These are phyloP conservation scores for Horisme vitalbata DNA, from an alignment of 2,888 invertebrate genomes.

Conservation along the genomic window DNA sequence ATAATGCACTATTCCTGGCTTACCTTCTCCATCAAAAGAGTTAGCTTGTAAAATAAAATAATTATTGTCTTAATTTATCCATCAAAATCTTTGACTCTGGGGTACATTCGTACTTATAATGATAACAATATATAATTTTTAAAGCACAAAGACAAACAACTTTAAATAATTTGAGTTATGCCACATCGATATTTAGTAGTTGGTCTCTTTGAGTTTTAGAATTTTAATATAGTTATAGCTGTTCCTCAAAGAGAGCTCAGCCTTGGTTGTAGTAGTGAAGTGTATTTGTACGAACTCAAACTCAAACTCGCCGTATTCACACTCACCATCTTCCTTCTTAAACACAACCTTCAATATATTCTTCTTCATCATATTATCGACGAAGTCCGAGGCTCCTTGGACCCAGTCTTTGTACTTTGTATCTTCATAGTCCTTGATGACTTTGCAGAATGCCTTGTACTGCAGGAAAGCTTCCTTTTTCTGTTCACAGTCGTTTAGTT, in stretches of 20 bases:
- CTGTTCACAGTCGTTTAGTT: conserved; percentile 87
- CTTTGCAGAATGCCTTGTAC: conserved; percentile 89
- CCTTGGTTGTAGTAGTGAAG: too few relatives aligned
- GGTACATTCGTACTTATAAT: background rate
- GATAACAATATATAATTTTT: conserved; percentile 13
- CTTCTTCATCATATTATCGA: conserved; percentile 87
- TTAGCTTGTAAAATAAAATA: conserved; percentile 31
- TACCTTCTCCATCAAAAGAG: conserved; percentile 44
- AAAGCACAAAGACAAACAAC: too few relatives aligned
- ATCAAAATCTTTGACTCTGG: background rate
- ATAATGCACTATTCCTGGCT: too few relatives aligned
- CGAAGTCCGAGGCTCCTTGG: conserved; percentile 82
- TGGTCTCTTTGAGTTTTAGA: too few relatives aligned
- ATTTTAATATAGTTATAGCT: too few relatives aligned
- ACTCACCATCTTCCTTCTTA: conserved; percentile 59
- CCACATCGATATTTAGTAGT: too few relatives aligned
- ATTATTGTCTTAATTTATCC: too few relatives aligned
- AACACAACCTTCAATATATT: conserved; percentile 85
- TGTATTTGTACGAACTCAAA: too few relatives aligned
- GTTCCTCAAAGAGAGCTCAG: too few relatives aligned
- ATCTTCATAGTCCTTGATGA: conserved; percentile 90
- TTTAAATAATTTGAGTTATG: too few relatives aligned
- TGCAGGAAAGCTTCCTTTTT: conserved; percentile 90
- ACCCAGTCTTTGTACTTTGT: conserved; percentile 88
- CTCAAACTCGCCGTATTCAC: too few relatives aligned